Evolutionary conservation across 23 tunicate genomes (phyloP), one percentile per base, ranked within the genome.

Genomic region (Halocynthia roretzi): DNA sequence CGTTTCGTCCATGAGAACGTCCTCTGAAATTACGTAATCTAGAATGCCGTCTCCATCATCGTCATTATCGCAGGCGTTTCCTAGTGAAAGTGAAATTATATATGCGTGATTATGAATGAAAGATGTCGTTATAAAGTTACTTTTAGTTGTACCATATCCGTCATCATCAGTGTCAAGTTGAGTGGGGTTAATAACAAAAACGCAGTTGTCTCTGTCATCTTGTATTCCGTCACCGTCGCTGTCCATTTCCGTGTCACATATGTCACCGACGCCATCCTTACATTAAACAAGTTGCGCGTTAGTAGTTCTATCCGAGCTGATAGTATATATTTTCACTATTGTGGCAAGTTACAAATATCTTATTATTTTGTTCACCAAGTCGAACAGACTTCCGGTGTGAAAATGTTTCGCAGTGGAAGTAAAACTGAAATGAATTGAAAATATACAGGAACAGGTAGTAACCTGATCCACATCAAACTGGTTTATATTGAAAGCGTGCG

Each of bases 31-130:
- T 19, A 81, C 80, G 56, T 78, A 68, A 74, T 86, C 92, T 6
- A 85, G 85, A 23, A 86, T 55, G 6, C 92, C 92, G 72, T 86
- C 92, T 72, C 81, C 75, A 75, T 86, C 92, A 69, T 86, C 92
- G 63, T 86, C 92, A 12, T 86, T 85, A 76, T 86, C 92, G 54
- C 92, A 86, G 15, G 78, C 85, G 48, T 86, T 82, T n/a, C 92
- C 92, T 19, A 64, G 57, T 8, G 4, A 2, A 58, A 14, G 15
- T 15, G 63, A 58, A 31, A 31, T 31, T 4, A 31, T 31, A 31
- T 31, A 31, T 31, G 44, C 4, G 44, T 31, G 4, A 31, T 31
- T 31, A 31, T 31, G 44, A 31, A 31, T 31, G 44, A 31, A 4
- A 31, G 44, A 31, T 31, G 44, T 31, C 44, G 44, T 31, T 31